A percentile compares a stretch with the other conserved stretches of the same genome.
These are phyloP conservation scores for Malacoctenus gilli DNA, from an alignment of 2,797 vertebrate species.

Conservation along the genomic window DNA sequence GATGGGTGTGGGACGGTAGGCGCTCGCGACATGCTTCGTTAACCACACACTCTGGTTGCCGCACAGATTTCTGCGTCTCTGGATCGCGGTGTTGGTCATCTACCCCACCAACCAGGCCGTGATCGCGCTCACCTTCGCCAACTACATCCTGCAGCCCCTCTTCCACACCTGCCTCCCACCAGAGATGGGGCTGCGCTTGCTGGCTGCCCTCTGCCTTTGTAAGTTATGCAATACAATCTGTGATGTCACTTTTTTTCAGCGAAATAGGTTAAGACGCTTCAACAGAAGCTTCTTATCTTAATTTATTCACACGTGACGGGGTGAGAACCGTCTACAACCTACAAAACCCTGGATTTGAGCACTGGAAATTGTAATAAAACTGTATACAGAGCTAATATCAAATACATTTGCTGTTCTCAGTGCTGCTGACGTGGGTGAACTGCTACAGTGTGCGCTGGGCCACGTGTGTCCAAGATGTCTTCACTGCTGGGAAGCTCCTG, in stretches of 20 bases:
- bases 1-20: too few species aligned
- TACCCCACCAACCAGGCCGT: conserved; percentile 89
- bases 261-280: conserved; percentile 5
- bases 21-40: not conserved
- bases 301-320: too few species aligned
- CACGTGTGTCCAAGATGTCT: conserved; percentile 84
- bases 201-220: conserved; percentile 86
- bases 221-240: conserved; percentile 65
- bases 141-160: conserved; percentile 86
- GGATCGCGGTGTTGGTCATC: conserved; percentile 88
- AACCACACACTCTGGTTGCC: not conserved
- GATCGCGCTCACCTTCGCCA: conserved; percentile 88
- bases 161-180: conserved; percentile 85
- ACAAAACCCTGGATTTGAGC: too few species aligned
- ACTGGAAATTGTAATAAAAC: too few species aligned
- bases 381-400: too few species aligned
- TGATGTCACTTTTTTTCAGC: not conserved
- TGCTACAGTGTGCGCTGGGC: conserved; percentile 87
- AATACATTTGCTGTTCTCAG: conserved; percentile 55
- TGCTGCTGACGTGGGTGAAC: conserved; percentile 88
- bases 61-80: conserved; percentile 85
- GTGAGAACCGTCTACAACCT: too few species aligned
- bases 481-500: conserved; percentile 86
- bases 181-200: conserved; percentile 77
- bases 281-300: too few species aligned